Percentiles rank a stretch among this genome's conserved stretches.
phyloP scores from a whole-genome alignment of 2,797 vertebrate species.

The Mus caroli region DNA sequence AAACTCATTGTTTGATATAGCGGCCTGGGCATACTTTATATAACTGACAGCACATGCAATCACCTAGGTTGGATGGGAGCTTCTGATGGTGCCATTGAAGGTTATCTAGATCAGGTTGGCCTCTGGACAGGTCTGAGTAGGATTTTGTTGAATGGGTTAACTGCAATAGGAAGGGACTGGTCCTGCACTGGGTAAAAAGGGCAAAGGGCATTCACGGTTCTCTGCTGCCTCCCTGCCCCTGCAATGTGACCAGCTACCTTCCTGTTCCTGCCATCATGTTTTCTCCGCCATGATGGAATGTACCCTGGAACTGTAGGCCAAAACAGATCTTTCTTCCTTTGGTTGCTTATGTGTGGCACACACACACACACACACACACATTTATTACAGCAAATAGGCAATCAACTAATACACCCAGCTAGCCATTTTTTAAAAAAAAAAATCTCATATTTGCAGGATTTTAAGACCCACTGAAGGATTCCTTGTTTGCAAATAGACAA shows the following conservation, averaged over 20 bases:
- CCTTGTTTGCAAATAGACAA: slow-evolving; percentile 62
- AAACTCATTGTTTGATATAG: slow-evolving; percentile 28
- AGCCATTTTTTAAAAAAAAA: neutral
- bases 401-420: neutral
- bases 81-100: neutral
- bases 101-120: neutral
- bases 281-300: neutral
- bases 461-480: slow-evolving; percentile 53
- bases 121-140: neutral
- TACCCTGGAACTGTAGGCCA: neutral
- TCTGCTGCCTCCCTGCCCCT: neutral
- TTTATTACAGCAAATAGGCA: neutral
- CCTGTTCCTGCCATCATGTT: neutral
- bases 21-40: neutral
- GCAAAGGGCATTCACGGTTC: neutral
- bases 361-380: neutral
- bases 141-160: neutral
- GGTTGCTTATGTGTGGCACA: neutral
- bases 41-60: neutral
- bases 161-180: neutral
- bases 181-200: neutral
- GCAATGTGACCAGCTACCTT: neutral
- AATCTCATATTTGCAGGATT: slow-evolving; percentile 12
- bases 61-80: neutral
- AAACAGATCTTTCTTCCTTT: neutral